Evolutionary conservation across 2,888 invertebrate genomes (phyloP), one percentile per base, ranked within the genome.

Genomic region (Tolmerus cingulatus): DNA sequence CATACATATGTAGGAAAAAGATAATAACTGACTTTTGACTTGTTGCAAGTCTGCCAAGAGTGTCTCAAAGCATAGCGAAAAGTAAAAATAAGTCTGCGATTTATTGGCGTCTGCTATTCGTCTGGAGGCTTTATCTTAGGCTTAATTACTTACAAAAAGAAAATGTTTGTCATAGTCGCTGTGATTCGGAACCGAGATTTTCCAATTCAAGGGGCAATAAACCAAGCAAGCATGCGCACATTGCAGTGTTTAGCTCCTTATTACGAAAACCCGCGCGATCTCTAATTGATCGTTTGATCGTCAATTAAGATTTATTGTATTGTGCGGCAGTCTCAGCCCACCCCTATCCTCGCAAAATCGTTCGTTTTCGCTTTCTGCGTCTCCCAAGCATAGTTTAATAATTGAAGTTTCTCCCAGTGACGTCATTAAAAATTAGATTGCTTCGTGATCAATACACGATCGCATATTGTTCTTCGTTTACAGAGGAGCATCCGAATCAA

Each of bases 241-340:
- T 46, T 34, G 40, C 19, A 43, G 23, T 78, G 27, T 46, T 27
- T 40, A 78, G 23, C 78, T 14, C 23, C 78, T 37, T 78, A 76
- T 40, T 74, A 27, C 74, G 37, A 66, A 66, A 37, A 12, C 27
- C 74, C 43, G 43, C 27, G 40, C 82, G 27, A 55, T 19, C 81
- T 30, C 81, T 16, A 82, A 66, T 82, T 82, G 55, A 82, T 82
- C 66, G 57, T 57, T 82, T 57, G 82, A 82, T 82, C 82, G 37
- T 23, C 82, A 82, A 82, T 82, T 82, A 57, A 82, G 34, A 51
- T 82, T 82, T 82, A 82, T 82, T 82, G 66, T 57, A 57, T 51
- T 57, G 82, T 40, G 51, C n/a, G 34, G 12, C 27, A 27, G n/a
- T 12, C 51, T 81, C 27, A 14, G 9, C 27, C 51, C 55, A 55